phyloP scores from a whole-genome alignment of 2,888 invertebrate genomes.

The Andrena praecox region DNA sequence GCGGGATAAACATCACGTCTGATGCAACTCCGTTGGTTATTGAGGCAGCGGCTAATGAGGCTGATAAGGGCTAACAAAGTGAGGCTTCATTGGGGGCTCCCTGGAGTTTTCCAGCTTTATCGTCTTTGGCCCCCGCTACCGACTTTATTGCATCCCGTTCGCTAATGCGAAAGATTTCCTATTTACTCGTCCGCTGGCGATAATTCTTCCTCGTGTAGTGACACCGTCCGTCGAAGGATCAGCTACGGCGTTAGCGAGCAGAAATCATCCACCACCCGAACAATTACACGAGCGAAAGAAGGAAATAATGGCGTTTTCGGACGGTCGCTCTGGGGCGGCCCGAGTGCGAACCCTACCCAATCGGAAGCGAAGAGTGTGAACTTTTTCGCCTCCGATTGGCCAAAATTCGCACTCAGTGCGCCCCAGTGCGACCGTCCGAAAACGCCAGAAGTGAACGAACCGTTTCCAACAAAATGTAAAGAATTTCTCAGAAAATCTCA shows the following conservation, averaged over 20 bases:
- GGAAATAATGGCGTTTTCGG: too few relatives aligned
- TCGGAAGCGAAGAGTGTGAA: too few relatives aligned
- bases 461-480: neutral
- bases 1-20: conserved; percentile 81
- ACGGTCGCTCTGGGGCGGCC: too few relatives aligned
- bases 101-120: conserved; percentile 74
- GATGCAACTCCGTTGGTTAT: conserved; percentile 80
- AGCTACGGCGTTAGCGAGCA: too few relatives aligned
- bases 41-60: conserved; percentile 78
- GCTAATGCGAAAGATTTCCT: conserved; percentile 50
- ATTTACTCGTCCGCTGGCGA: conserved; percentile 2
- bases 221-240: neutral
- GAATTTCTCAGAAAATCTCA: neutral
- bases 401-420: too few relatives aligned
- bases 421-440: too few relatives aligned
- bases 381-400: too few relatives aligned
- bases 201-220: neutral
- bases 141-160: conserved; percentile 26
- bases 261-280: too few relatives aligned
- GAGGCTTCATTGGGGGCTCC: conserved; percentile 72
- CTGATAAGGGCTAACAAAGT: conserved; percentile 80
- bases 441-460: too few relatives aligned
- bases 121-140: conserved; percentile 43
- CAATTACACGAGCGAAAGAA: too few relatives aligned
- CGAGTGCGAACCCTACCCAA: too few relatives aligned